Evolutionary conservation across 2,888 invertebrate genomes (phyloP), one percentile per base, ranked within the genome.

Genomic region (Pilophorus perplexus): DNA sequence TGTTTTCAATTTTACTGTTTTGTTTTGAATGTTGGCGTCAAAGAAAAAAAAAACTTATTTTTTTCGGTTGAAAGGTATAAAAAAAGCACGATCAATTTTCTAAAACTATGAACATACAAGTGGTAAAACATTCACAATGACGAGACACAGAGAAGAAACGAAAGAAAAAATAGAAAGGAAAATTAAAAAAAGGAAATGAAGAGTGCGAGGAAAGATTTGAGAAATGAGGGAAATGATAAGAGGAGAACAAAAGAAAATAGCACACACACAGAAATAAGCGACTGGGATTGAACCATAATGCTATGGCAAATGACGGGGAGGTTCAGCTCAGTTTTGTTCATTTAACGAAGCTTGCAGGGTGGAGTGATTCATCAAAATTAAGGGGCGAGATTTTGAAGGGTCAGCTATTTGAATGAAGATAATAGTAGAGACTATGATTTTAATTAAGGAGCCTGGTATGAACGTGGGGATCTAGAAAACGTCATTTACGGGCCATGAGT

Each of bases 51-150:
- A 33, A 33, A 16, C 40, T 8, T 57, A 38, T 20, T 14, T 14
- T 8, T 4, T 16, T 57, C 23, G 57, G 22, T 6, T 5, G 27
- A 64, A 33, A 64, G 42, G 42, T 64, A 66, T 46, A 22, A 46
- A 66, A 65, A 57, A 71, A 68, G 69, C 67, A 66, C 67, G 67
- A 68, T 66, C 67, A 71, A 69, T 69, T n/a, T 59, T 65, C 69
- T 70, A 69, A 66, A 64, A 68, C 69, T 70, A 69, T 62, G 59
- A 59, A 70, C 67, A 67, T 66, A 70, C 68, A 68, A 69, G 66
- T 68, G 65, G 54, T 66, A 68, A 64, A 66, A 70, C 70, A 70
- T 69, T 71, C 67, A 68, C 69, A 71, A 71, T 71, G 70, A 72
- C 70, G 70, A 68, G 69, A 67, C 69, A 70, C 67, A 67, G 66